A percentile compares a stretch with the other conserved stretches of the same genome.
phyloP scores from a whole-genome alignment of 1,140 invertebrate genomes.

The Meteorus sp. region DNA sequence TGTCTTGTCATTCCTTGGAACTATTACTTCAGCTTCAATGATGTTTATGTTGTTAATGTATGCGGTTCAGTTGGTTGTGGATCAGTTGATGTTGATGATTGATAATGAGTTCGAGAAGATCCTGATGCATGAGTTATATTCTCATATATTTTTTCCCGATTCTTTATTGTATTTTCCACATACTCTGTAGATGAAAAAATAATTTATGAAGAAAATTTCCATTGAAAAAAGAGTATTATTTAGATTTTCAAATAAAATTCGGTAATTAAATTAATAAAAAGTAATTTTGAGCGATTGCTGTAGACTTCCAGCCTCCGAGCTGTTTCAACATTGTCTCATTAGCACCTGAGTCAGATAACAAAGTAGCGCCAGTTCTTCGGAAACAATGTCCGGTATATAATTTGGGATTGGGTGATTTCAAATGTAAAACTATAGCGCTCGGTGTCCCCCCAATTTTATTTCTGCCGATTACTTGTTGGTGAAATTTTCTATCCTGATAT shows the following conservation, averaged over 20 bases:
- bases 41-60: not conserved
- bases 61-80: not conserved
- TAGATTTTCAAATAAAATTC: not conserved
- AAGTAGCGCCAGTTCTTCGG: slow-evolving; percentile 19
- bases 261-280: slow-evolving; percentile 1
- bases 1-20: not conserved
- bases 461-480: slow-evolving; percentile 7
- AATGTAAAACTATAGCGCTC: not conserved
- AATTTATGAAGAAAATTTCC: slow-evolving; percentile 4
- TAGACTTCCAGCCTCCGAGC: slow-evolving; percentile 20
- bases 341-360: slow-evolving; percentile 16
- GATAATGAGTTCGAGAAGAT: not conserved
- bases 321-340: slow-evolving; percentile 15
- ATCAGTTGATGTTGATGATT: not conserved
- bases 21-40: not conserved
- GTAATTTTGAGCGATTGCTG: slow-evolving; percentile 12
- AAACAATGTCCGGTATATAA: slow-evolving; percentile 23
- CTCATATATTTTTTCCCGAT: slow-evolving; percentile 3
- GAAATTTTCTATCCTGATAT: slow-evolving; percentile 18
- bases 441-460: slow-evolving; percentile 21
- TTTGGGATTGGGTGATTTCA: slow-evolving; percentile 16
- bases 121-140: not conserved
- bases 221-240: not conserved
- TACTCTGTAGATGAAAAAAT: slow-evolving; percentile 4
- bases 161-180: not conserved